Evolutionary conservation across 2,797 vertebrate genomes (phyloP).

Genomic region (Poeciliopsis paucimaculata): DNA sequence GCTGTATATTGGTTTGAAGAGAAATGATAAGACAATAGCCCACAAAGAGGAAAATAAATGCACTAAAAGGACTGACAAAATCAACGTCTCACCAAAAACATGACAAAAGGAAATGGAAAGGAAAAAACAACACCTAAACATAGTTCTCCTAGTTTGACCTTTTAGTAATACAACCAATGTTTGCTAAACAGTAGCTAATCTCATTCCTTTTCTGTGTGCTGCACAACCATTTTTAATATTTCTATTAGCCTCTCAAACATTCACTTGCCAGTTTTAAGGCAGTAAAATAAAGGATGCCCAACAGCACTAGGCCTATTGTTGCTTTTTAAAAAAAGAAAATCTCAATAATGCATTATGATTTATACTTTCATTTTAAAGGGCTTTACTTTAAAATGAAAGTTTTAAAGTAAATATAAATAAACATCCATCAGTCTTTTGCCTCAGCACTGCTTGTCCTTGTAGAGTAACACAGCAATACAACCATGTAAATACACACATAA

Average conservation of each 20-base stretch:
- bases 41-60: neutral
- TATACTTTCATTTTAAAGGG: neutral
- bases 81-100: constrained; percentile 24
- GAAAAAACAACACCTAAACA: neutral
- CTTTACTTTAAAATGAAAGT: no score
- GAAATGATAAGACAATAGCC: constrained; percentile 14
- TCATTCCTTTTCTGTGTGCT: constrained; percentile 15
- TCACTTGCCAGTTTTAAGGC: neutral
- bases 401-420: no score
- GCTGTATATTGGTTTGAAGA: constrained; percentile 22
- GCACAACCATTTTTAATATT: neutral
- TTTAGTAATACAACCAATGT: constrained; percentile 12
- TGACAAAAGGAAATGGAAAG: constrained; percentile 29
- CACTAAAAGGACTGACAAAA: constrained; percentile 34
- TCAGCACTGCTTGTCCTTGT: neutral
- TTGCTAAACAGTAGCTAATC: neutral
- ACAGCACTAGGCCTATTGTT: neutral
- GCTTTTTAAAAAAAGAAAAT: neutral
- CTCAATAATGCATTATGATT: neutral
- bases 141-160: neutral
- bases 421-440: neutral
- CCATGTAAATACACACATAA: neutral
- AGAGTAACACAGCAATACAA: neutral
- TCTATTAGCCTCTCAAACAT: constrained; percentile 3
- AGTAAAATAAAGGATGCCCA: neutral